Evolutionary conservation across 2,113 vertebrate species (phyloP).

Genomic region (Potamarius usumacintae): DNA sequence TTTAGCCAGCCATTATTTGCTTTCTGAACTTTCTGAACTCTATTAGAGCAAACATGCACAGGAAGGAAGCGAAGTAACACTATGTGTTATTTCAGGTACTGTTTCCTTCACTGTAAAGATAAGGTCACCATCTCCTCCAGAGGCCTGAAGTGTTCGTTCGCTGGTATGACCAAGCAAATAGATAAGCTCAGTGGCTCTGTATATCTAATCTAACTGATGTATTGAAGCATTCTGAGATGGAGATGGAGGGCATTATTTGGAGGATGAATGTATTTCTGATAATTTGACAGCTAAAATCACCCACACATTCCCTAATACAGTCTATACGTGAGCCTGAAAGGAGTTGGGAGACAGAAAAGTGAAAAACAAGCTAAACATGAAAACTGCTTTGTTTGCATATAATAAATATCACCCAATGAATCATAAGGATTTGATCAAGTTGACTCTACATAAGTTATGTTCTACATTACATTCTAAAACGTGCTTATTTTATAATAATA

Average conservation of each 20-base stretch:
- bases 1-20: neutral
- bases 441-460: neutral
- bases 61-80: slow-evolving; percentile 5
- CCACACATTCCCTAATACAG: neutral
- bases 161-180: slow-evolving; percentile 18
- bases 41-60: slow-evolving; percentile 10
- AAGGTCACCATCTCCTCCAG: slow-evolving; percentile 33
- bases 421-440: neutral
- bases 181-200: slow-evolving; percentile 20
- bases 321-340: neutral
- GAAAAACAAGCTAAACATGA: neutral
- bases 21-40: slow-evolving; percentile 19
- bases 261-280: slow-evolving; percentile 1
- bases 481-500: neutral
- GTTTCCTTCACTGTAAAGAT: slow-evolving; percentile 22
- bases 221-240: slow-evolving; percentile 12
- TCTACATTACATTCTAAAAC: neutral
- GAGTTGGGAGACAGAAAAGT: neutral
- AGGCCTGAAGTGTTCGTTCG: slow-evolving; percentile 40
- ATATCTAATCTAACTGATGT: slow-evolving; percentile 16
- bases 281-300: neutral
- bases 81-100: slow-evolving; percentile 16
- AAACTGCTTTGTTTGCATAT: neutral
- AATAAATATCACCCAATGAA: neutral
- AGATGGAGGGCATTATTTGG: slow-evolving; percentile 15